A percentile compares a stretch with the other conserved stretches of the same genome.
Conservation (phyloP, 2,113 vertebrate genomes). For the Podocnemis expansa region DNA sequence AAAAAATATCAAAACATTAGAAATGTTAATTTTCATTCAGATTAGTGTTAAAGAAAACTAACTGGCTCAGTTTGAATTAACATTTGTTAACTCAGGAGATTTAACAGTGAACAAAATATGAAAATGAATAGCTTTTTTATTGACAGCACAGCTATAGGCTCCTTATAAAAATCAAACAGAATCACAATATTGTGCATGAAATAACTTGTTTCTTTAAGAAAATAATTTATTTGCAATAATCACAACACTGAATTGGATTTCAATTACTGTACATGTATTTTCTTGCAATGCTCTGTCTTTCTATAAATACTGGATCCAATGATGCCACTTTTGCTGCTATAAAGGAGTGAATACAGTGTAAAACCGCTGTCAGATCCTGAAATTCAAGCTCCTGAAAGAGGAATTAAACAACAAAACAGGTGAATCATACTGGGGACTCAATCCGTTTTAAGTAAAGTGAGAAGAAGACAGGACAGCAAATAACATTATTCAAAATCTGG, state of each 20-base stretch:
- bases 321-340: conserved; percentile 94
- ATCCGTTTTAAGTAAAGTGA: not conserved
- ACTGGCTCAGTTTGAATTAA: conserved; percentile 52
- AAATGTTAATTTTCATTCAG: not conserved
- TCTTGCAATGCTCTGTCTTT: conserved; percentile 84
- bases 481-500: not conserved
- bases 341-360: conserved; percentile 94
- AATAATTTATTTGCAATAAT: conserved; percentile 72
- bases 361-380: conserved; percentile 88
- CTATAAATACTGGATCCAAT: conserved; percentile 89
- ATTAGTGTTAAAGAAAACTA: conserved; percentile 14
- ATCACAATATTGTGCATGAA: conserved; percentile 68
- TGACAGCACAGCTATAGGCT: conserved; percentile 68
- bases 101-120: conserved; percentile 47
- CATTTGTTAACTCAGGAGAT: conserved; percentile 7
- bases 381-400: conserved; percentile 90
- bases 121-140: conserved; percentile 63
- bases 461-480: not conserved
- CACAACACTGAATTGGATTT: conserved; percentile 45
- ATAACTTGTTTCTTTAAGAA: conserved; percentile 76
- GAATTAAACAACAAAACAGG: conserved; percentile 11
- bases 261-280: conserved; percentile 83
- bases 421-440: not conserved
- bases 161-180: conserved; percentile 75
- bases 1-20: not conserved